Evolutionary conservation across 1,140 invertebrate species (phyloP), one percentile per base, ranked within the genome.

Genomic region (Drosophila chauvacae): DNA sequence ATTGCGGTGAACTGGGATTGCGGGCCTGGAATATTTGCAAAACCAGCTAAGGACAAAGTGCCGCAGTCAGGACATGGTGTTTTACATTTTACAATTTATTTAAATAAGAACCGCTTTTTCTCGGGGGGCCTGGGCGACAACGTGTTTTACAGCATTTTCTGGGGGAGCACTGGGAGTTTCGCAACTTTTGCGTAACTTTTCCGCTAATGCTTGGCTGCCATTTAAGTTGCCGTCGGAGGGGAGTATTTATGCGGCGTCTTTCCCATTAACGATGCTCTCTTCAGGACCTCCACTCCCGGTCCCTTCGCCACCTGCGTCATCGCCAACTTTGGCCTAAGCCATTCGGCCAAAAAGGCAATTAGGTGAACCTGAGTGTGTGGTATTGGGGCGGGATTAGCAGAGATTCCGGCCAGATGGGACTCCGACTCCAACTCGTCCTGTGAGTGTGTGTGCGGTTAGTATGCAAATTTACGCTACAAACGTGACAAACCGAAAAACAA

Each of bases 401-500:
- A 39, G 28, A 50, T 60, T 50, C 44, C 35, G 13, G 23, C 37
- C 70, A 73, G 66, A 33, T 73, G 70, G 53, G 69, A 23, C 64
- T 18, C 26, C 33, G 33, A 58, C 47, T 57, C n/a, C 20, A 9
- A 28, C 23, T 26, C 45, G 23, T 50, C 48, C 41, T 47, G 41
- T 51, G 30, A 18, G 10, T 26, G 20, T 14, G 2, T 30, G 7
- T 51, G 28, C 13, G 48, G 48, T 51, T 39, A 57, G 58, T 61
- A 78, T 82, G 80, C 73, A 81, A 81, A 81, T 71, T 81, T 64
- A 70, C 61, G 59, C 41, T 18, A 26, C 7, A 47, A 58, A 81
- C 71, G 71, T 81, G 78, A 69, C 78, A 41, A 14, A 57, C 18
- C 62, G 14, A n/a, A 51, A 58, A 71, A 72, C 66, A 72, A 72